Conservation (phyloP, 2,888 invertebrate genomes). For the Petrolisthes cinctipes region DNA sequence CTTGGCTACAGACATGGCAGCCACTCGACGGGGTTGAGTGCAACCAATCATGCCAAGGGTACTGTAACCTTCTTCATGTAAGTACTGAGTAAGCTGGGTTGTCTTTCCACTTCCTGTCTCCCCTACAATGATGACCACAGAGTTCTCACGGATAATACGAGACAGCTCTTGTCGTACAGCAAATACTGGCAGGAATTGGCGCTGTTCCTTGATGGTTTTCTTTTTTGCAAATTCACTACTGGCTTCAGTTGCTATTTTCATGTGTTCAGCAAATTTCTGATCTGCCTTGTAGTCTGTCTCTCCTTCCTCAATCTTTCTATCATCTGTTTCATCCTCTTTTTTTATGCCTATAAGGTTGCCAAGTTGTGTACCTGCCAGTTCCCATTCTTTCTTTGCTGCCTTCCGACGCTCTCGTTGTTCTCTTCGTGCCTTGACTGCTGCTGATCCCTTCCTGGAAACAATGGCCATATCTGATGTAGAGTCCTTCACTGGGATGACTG, state of each 20-base stretch:
- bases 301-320: conserved; percentile 77
- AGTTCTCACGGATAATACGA: conserved; percentile 92
- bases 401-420: conserved; percentile 97
- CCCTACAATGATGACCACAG: conserved; percentile 92
- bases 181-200: conserved; percentile 93
- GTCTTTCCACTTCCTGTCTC: conserved; percentile 98
- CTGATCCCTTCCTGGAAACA: conserved; percentile 89
- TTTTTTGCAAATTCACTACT: conserved; percentile 88
- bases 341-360: conserved; percentile 93
- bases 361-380: conserved; percentile 88
- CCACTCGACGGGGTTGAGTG: conserved; percentile 96
- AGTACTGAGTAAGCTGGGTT: conserved; percentile 95
- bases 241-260: conserved; percentile 79
- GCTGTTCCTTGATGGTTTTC: conserved; percentile 85
- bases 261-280: conserved; percentile 96
- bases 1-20: conserved; percentile 99
- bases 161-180: conserved; percentile 93
- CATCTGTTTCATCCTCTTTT: conserved; percentile 77
- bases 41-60: conserved; percentile 95
- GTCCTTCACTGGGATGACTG: conserved; percentile 95
- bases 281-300: conserved; percentile 89
- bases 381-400: conserved; percentile 99
- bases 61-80: conserved; percentile 94
- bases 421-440: conserved; percentile 87
- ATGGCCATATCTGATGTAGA: conserved; percentile 98